These are phyloP conservation scores for Discoglossus pictus DNA, from an alignment of 2,797 vertebrate species.

Conservation along the genomic window DNA sequence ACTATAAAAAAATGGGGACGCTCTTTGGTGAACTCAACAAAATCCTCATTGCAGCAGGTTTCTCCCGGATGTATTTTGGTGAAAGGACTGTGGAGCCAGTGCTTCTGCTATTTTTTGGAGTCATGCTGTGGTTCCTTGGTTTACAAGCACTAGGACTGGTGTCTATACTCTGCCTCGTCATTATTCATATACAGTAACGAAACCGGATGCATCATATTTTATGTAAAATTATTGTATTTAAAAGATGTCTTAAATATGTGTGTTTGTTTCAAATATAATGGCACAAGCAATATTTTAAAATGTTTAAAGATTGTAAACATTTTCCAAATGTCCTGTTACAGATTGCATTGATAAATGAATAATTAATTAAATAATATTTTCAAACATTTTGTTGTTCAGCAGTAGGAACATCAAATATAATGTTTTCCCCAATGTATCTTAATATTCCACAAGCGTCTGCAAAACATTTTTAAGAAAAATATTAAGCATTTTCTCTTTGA, in stretches of 20 bases:
- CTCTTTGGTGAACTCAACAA: constrained; percentile 96
- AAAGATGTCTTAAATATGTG: constrained; percentile 30
- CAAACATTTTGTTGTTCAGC: not conserved
- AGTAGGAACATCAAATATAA: not conserved
- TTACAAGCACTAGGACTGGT: constrained; percentile 92
- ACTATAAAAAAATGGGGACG: constrained; percentile 92
- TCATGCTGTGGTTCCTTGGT: constrained; percentile 94
- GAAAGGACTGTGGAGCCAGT: constrained; percentile 93
- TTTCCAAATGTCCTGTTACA: constrained; percentile 6
- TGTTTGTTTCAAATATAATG: constrained; percentile 55
- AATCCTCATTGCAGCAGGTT: constrained; percentile 84
- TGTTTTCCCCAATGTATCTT: not conserved
- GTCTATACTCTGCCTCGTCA: constrained; percentile 91
- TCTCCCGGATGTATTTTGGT: constrained; percentile 93
- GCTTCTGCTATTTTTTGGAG: constrained; percentile 89
- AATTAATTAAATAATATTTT: constrained; percentile 30
- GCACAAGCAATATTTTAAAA: constrained; percentile 30
- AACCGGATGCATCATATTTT: constrained; percentile 31
- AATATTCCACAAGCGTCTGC: not conserved
- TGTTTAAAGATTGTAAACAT: not conserved
- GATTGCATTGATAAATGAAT: constrained; percentile 31
- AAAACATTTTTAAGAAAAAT: too few species aligned
- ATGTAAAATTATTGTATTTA: constrained; percentile 39
- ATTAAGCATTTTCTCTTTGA: too few species aligned
- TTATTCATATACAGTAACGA: constrained; percentile 94